A percentile compares a stretch with the other conserved stretches of the same genome.
Evolutionary conservation across 1,140 invertebrate genomes (phyloP).

Genomic region (Drosophila arawakana): DNA sequence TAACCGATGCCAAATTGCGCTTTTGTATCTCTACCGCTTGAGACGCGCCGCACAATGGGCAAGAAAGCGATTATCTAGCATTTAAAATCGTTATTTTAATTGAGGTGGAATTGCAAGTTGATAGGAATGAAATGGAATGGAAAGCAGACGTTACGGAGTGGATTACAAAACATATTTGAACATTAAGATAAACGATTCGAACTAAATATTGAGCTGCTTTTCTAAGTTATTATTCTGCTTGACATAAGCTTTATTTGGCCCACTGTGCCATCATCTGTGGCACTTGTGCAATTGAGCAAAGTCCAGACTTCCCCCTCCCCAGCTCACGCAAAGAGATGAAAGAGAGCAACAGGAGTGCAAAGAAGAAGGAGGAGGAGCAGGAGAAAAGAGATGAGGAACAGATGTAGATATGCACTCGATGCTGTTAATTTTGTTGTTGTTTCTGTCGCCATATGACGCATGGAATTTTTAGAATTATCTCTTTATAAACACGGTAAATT

Average conservation of each 20-base stretch:
- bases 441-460: constrained; percentile 36
- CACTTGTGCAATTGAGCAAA: constrained; percentile 51
- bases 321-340: not conserved
- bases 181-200: too few relatives aligned
- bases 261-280: not conserved
- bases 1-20: constrained; percentile 79
- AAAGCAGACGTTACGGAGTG: too few relatives aligned
- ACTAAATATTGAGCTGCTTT: too few relatives aligned
- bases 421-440: not conserved
- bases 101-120: too few relatives aligned
- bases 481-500: constrained; percentile 19
- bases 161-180: too few relatives aligned
- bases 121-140: too few relatives aligned
- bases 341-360: not conserved
- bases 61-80: too few relatives aligned
- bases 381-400: not conserved
- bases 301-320: constrained; percentile 26
- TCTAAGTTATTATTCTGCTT: too few relatives aligned
- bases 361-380: not conserved
- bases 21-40: constrained; percentile 41
- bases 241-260: not conserved
- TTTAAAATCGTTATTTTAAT: too few relatives aligned
- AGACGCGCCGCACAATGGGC: constrained; percentile 8
- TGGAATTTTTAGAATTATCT: constrained; percentile 33
- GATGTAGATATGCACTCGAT: constrained; percentile 6